Evolutionary conservation across 2,113 vertebrate genomes (phyloP).

Genomic region (Oplegnathus fasciatus): DNA sequence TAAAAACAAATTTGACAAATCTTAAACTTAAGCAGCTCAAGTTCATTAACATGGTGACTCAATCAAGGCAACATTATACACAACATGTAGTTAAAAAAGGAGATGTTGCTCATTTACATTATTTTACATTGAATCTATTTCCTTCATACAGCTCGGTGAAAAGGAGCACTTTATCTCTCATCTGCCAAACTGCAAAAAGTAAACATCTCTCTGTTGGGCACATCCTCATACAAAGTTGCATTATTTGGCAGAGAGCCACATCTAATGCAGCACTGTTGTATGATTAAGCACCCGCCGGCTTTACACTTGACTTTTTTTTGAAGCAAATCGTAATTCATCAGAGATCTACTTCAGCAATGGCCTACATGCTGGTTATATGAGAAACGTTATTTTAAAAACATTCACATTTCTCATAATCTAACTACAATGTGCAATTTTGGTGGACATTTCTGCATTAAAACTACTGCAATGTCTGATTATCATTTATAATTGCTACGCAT

Average conservation of each 20-base stretch:
- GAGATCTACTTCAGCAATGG: not conserved
- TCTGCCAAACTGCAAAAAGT: slow-evolving; percentile 25
- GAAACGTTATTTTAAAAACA: not conserved
- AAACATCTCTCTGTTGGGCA: no score
- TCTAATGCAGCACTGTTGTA: slow-evolving; percentile 2
- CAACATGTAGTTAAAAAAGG: slow-evolving; percentile 18
- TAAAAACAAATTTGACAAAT: slow-evolving; percentile 25
- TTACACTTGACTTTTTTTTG: not conserved
- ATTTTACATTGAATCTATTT: slow-evolving; percentile 41
- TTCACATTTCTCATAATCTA: slow-evolving; percentile 8
- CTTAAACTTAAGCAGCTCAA: slow-evolving; percentile 46
- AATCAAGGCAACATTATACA: slow-evolving; percentile 23
- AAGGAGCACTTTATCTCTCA: not conserved
- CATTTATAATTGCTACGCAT: not conserved
- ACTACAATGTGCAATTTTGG: slow-evolving; percentile 15
- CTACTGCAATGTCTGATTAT: not conserved
- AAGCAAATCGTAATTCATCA: slow-evolving; percentile 13
- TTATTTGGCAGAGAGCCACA: not conserved
- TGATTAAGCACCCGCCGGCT: not conserved
- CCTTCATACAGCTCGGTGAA: slow-evolving; percentile 44
- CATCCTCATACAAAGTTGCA: not conserved
- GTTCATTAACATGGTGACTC: slow-evolving; percentile 24
- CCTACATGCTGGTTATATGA: not conserved
- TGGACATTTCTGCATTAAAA: not conserved
- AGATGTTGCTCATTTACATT: slow-evolving; percentile 42